phyloP scores from a whole-genome alignment of 1,140 invertebrate species.

The Leptonema lineaticorne region DNA sequence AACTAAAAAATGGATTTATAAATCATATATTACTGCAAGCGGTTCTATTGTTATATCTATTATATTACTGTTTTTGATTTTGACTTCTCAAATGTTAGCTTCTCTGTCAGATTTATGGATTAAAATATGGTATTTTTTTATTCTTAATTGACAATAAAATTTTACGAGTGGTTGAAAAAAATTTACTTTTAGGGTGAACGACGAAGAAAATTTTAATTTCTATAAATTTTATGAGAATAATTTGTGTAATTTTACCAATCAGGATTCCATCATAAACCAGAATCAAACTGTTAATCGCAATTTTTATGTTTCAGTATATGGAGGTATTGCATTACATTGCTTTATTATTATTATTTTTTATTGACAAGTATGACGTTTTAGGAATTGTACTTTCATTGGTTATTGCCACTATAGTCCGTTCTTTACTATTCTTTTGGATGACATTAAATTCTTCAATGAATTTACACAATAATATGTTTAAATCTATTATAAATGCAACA shows the following conservation, averaged over 20 bases:
- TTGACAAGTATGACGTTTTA: constrained; percentile 3
- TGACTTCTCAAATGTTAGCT: constrained; percentile 53
- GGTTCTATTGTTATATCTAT: constrained; percentile 47
- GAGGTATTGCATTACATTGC: constrained; percentile 22
- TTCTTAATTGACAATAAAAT: constrained; percentile 20
- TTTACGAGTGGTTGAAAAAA: not conserved
- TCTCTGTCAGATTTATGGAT: constrained; percentile 64
- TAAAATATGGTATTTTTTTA: constrained; percentile 54
- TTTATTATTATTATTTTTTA: not conserved
- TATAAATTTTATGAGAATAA: not conserved
- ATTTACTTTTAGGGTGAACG: constrained; percentile 30
- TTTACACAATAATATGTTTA: constrained; percentile 71
- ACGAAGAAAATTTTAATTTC: constrained; percentile 9
- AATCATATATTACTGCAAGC: constrained; percentile 23
- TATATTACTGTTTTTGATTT: constrained; percentile 47
- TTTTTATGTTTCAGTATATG: not conserved
- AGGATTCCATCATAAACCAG: not conserved
- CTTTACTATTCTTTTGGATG: constrained; percentile 61
- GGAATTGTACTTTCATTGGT: constrained; percentile 40
- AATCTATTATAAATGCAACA: constrained; percentile 59
- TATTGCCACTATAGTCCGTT: constrained; percentile 50
- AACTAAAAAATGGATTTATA: constrained; percentile 1
- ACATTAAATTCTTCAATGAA: constrained; percentile 64
- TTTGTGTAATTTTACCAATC: not conserved
- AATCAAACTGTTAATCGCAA: not conserved